phyloP scores from a whole-genome alignment of 2,797 vertebrate genomes.

The Myotis daubentonii region DNA sequence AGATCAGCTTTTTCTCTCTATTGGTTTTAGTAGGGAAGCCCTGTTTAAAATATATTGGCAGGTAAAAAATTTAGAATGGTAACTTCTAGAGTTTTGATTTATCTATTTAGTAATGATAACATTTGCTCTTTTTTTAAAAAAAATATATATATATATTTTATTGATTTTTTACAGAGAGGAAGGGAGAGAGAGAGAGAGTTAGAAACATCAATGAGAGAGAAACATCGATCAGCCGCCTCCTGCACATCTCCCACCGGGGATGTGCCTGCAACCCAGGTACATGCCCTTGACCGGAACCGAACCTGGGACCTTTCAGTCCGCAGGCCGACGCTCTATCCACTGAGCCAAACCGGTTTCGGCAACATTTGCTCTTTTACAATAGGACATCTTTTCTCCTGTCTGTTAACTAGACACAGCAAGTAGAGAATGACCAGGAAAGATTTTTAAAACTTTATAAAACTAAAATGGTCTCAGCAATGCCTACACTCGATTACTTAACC shows the following conservation, averaged over 20 bases:
- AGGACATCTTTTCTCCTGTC: neutral
- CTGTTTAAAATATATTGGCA: neutral
- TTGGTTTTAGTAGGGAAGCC: neutral
- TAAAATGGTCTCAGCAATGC: neutral
- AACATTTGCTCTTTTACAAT: neutral
- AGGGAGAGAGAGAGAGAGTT: too few relatives aligned
- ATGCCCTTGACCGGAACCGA: too few relatives aligned
- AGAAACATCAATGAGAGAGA: too few relatives aligned
- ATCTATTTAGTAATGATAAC: neutral
- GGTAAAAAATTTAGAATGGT: neutral
- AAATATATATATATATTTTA: too few relatives aligned
- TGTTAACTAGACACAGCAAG: neutral
- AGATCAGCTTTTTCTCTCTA: neutral
- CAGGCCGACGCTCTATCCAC: too few relatives aligned
- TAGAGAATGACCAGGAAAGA: neutral
- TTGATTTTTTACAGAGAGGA: too few relatives aligned
- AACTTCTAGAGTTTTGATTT: neutral
- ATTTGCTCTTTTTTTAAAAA: neutral
- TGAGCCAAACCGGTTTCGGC: too few relatives aligned
- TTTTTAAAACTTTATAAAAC: slow-evolving; percentile 1
- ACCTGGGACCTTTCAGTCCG: too few relatives aligned
- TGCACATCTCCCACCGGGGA: too few relatives aligned
- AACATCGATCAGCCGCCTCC: too few relatives aligned
- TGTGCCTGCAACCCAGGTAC: too few relatives aligned
- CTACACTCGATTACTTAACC: slow-evolving; percentile 27